These are phyloP conservation scores for Ypsolopha scabrella DNA, from an alignment of 2,888 invertebrate species.

Conservation along the genomic window DNA sequence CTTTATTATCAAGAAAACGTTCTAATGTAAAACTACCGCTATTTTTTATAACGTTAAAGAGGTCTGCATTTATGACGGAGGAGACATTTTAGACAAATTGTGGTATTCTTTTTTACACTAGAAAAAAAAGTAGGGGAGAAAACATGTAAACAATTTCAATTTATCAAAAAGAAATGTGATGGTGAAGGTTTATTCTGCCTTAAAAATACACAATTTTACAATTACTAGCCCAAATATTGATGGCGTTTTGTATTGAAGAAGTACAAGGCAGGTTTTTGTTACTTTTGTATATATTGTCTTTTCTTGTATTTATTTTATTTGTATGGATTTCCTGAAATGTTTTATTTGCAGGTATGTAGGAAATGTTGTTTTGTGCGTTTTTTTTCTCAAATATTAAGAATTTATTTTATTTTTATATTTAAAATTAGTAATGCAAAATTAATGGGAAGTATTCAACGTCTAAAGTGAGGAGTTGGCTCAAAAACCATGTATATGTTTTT, in stretches of 20 bases:
- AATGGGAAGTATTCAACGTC: no score
- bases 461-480: background rate
- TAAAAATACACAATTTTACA: background rate
- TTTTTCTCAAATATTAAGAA: no score
- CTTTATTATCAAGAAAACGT: no score
- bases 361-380: no score
- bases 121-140: slow-evolving; percentile 9
- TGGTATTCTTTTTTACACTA: slow-evolving; percentile 6
- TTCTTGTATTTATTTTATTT: no score
- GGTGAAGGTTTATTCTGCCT: background rate
- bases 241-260: background rate
- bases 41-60: no score
- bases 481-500: background rate
- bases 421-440: no score
- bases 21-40: background rate
- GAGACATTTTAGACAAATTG: background rate
- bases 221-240: slow-evolving; percentile 2
- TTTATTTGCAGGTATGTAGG: no score
- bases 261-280: background rate
- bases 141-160: background rate
- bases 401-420: no score
- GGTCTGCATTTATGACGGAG: no score
- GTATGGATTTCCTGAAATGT: no score
- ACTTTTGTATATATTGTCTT: background rate
- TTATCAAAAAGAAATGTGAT: background rate